Evolutionary conservation across 1,140 invertebrate genomes (phyloP).

Genomic region (Doryteuthis pealeii): DNA sequence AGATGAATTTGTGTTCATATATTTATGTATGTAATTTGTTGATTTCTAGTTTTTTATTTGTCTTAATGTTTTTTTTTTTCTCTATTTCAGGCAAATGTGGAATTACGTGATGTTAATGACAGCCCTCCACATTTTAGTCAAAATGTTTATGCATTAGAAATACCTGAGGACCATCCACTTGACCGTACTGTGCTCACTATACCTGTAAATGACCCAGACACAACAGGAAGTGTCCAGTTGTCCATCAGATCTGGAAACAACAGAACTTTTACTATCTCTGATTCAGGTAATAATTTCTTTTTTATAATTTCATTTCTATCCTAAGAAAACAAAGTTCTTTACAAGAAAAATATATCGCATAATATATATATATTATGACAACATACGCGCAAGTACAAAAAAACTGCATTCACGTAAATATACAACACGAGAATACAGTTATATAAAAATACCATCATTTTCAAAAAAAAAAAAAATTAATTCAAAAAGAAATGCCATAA

Average conservation of each 20-base stretch:
- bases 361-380: too few species aligned
- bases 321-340: too few species aligned
- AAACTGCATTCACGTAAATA: too few species aligned
- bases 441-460: too few species aligned
- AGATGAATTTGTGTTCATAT: too few species aligned
- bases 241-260: constrained; percentile 29
- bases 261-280: constrained; percentile 28
- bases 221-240: constrained; percentile 28
- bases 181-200: constrained; percentile 27
- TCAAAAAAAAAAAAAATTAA: too few species aligned
- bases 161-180: constrained; percentile 34
- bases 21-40: too few species aligned
- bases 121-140: constrained; percentile 49
- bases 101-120: constrained; percentile 52
- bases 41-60: too few species aligned
- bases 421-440: too few species aligned
- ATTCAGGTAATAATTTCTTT: constrained; percentile 31
- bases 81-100: constrained; percentile 60
- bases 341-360: too few species aligned
- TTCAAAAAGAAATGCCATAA: too few species aligned
- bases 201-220: constrained; percentile 38
- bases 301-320: neutral
- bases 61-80: constrained; percentile 39
- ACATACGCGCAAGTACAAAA: too few species aligned
- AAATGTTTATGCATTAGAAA: constrained; percentile 34